These are phyloP conservation scores for Onychostoma macrolepis DNA, from an alignment of 2,113 vertebrate genomes.

Conservation along the genomic window DNA sequence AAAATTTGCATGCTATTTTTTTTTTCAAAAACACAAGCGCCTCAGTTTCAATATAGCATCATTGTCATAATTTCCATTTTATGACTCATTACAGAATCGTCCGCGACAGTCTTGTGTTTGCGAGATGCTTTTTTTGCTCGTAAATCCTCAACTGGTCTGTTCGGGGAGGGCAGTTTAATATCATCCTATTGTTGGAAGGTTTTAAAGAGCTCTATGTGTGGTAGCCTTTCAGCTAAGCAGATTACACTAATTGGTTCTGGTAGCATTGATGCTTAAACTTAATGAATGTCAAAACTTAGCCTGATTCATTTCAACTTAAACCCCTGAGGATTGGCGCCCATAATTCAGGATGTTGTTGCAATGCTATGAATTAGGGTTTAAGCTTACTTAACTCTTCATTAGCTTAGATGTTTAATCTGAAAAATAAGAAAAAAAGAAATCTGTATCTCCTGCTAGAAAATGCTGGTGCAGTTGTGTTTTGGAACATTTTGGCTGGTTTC, in stretches of 20 bases:
- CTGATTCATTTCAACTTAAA: slow-evolving; percentile 47
- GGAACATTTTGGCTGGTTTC: background rate
- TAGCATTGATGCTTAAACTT: slow-evolving; percentile 31
- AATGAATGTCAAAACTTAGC: slow-evolving; percentile 41
- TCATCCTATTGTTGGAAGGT: slow-evolving; percentile 13
- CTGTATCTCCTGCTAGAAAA: background rate
- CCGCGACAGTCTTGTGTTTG: background rate
- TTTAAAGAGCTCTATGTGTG: slow-evolving; percentile 38
- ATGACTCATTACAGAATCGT: background rate
- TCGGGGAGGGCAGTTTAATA: slow-evolving; percentile 21
- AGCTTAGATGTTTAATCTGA: background rate
- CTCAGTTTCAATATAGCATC: no score
- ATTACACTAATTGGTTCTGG: slow-evolving; percentile 50
- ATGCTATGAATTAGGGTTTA: background rate
- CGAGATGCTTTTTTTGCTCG: background rate
- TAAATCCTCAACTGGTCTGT: slow-evolving; percentile 7
- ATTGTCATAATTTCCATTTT: background rate
- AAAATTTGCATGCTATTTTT: background rate
- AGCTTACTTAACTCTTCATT: slow-evolving; percentile 10
- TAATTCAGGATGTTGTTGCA: background rate
- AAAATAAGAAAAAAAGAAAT: background rate
- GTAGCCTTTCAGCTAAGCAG: slow-evolving; percentile 40
- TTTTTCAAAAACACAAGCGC: background rate
- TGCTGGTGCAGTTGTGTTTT: background rate
- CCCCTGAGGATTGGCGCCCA: slow-evolving; percentile 22